Base-by-base conservation (phyloP, 2,113 vertebrate species). In the Mionectes macconnelli region DNA sequence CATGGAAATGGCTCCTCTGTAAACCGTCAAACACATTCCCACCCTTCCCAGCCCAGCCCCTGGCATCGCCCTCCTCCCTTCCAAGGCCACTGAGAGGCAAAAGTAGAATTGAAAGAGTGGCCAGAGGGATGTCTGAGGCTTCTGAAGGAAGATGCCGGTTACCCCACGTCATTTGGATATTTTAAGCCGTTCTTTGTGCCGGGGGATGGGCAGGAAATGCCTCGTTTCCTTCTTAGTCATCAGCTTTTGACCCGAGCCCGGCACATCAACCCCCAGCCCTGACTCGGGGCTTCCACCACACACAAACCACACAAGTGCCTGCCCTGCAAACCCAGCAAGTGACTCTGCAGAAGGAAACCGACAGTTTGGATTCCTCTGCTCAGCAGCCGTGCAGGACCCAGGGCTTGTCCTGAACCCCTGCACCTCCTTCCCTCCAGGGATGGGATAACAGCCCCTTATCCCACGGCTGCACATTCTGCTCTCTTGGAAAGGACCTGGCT, bases 1-100 rank as follows among this genome's bases (percentile, higher is more conserved):
- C 11, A 1, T 0, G 4, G 4, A 24, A 57, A 27, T 0, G 4
- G 23, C 1, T 4, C 7, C n/a, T 27, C 2, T 8, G 1, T 0
- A 0, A 3, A 10, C 1, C 3, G 28, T 4, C 24, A 6, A 6
- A 25, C 1, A 2, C 12, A 2, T 1, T 2, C 5, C 4, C 15
- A 6, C 4, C 6, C 67, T 20, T 6, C 7, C 42, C 20, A 30
- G 33, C 55, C 8, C 42, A 13, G 5, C 1, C 14, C 52, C 70
- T 1, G 10, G 47, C 37, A 14, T 1, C 33, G 3, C 83, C 1
- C 83, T 2, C 28, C 52, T 16, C 24, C 88, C 62, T 44, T 0
- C 9, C n/a, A 1, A 2, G 27, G 19, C 52, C 3, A 1, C n/a
- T 1, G 44, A 10, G 21, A 12, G 1, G 37, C 56, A 33, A 9